phyloP scores from a whole-genome alignment of 2,888 invertebrate genomes.

The Chrysolina oricalcia region DNA sequence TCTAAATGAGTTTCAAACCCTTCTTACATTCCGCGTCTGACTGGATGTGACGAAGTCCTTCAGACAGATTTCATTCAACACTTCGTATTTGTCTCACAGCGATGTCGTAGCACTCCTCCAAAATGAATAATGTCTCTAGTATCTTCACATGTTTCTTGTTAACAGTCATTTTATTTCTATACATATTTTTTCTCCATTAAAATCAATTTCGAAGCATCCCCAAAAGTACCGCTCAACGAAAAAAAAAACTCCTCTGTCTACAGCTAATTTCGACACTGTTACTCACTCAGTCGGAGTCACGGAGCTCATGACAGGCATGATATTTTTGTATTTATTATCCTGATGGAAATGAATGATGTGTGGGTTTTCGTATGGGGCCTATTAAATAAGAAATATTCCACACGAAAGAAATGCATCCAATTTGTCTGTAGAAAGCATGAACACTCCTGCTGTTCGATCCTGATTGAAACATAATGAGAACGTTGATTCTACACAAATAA shows the following conservation, averaged over 20 bases:
- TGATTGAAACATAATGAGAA: constrained; percentile 24
- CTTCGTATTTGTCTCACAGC: background rate
- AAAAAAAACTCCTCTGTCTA: constrained; percentile 16
- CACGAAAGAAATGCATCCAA: constrained; percentile 17
- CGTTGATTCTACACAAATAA: constrained; percentile 4
- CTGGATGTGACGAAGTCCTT: background rate
- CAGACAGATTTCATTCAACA: background rate
- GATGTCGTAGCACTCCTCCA: constrained; percentile 2
- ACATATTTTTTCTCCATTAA: constrained; percentile 5
- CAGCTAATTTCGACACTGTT: constrained; percentile 22
- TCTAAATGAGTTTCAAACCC: background rate
- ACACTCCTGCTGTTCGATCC: constrained; percentile 16
- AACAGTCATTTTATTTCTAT: constrained; percentile 13
- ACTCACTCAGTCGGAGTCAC: constrained; percentile 13
- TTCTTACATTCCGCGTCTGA: background rate
- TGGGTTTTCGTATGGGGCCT: constrained; percentile 19
- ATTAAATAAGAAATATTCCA: constrained; percentile 21
- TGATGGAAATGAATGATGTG: constrained; percentile 16
- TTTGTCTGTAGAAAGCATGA: constrained; percentile 7
- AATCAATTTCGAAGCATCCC: constrained; percentile 9
- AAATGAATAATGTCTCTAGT: background rate
- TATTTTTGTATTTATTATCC: constrained; percentile 10
- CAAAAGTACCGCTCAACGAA: constrained; percentile 3
- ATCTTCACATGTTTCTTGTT: constrained; percentile 14
- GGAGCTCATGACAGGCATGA: constrained; percentile 19